These are phyloP conservation scores for Charanyca ferruginea DNA, from an alignment of 2,888 invertebrate genomes.

Conservation along the genomic window DNA sequence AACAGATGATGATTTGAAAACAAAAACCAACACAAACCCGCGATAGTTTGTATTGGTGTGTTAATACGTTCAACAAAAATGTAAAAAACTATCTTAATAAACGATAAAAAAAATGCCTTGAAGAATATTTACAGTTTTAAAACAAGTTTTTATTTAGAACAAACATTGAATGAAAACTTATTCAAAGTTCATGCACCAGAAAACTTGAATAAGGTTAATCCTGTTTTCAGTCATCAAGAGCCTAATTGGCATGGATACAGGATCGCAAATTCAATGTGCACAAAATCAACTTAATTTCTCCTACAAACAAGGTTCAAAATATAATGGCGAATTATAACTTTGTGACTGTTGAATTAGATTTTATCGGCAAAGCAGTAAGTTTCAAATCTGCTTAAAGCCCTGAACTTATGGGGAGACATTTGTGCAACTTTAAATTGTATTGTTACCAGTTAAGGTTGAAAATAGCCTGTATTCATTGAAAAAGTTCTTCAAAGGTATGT, in stretches of 20 bases:
- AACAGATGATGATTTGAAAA: too few species aligned
- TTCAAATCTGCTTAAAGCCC: constrained; percentile 20
- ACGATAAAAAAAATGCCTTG: too few species aligned
- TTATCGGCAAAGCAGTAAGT: constrained; percentile 31
- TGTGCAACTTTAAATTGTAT: constrained; percentile 22
- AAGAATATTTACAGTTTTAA: background rate
- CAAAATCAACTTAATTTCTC: background rate
- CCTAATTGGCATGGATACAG: constrained; percentile 10
- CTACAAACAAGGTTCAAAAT: constrained; percentile 24
- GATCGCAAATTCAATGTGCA: background rate
- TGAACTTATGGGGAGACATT: background rate
- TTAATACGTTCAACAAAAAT: too few species aligned
- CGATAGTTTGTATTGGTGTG: too few species aligned
- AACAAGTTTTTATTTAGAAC: background rate
- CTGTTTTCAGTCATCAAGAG: constrained; percentile 14
- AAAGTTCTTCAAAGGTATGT: constrained; percentile 22
- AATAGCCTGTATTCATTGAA: background rate
- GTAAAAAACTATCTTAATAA: too few species aligned
- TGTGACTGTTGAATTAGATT: constrained; percentile 19
- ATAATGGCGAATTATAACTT: constrained; percentile 7
- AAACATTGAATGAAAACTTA: constrained; percentile 3
- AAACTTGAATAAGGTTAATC: constrained; percentile 18
- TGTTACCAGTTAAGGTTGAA: background rate
- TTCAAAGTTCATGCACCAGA: background rate
- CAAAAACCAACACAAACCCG: too few species aligned